Evolutionary conservation across 2,113 vertebrate species (phyloP).

Genomic region (Scophthalmus maximus): DNA sequence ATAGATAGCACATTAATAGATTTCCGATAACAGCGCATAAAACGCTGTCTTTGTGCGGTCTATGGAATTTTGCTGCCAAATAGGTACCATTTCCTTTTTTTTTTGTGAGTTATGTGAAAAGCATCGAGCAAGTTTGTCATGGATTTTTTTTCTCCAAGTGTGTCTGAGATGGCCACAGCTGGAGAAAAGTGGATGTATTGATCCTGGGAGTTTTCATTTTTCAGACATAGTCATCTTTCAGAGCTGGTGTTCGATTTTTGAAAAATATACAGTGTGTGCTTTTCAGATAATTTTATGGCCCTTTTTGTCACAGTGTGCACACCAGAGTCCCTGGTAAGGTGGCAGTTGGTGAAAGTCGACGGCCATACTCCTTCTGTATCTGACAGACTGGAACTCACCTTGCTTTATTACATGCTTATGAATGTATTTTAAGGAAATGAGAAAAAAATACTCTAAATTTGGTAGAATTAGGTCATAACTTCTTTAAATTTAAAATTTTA

Average conservation of each 20-base stretch:
- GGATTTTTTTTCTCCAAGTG: constrained; percentile 52
- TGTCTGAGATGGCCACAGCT: constrained; percentile 64
- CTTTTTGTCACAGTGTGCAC: constrained; percentile 42
- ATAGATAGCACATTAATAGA: constrained; percentile 39
- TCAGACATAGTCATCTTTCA: constrained; percentile 66
- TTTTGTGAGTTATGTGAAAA: constrained; percentile 42
- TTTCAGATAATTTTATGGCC: constrained; percentile 54
- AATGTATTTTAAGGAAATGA: too few relatives aligned
- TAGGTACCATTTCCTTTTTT: constrained; percentile 42
- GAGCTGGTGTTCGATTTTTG: constrained; percentile 64
- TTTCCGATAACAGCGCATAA: constrained; percentile 30
- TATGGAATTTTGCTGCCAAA: constrained; percentile 42
- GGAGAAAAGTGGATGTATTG: constrained; percentile 72
- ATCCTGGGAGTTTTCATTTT: constrained; percentile 70
- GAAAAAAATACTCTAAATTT: too few relatives aligned
- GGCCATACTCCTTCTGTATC: neutral
- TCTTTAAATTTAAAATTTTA: too few relatives aligned
- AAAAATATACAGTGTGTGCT: constrained; percentile 58
- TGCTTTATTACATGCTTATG: neutral
- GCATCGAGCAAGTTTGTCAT: constrained; percentile 46
- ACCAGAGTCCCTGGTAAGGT: constrained; percentile 16
- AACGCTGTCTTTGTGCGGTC: constrained; percentile 51
- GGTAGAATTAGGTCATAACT: too few relatives aligned
- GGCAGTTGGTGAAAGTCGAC: constrained; percentile 9
- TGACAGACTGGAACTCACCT: neutral